phyloP scores from a whole-genome alignment of 2,888 invertebrate genomes.

The Subacronicta megacephala region DNA sequence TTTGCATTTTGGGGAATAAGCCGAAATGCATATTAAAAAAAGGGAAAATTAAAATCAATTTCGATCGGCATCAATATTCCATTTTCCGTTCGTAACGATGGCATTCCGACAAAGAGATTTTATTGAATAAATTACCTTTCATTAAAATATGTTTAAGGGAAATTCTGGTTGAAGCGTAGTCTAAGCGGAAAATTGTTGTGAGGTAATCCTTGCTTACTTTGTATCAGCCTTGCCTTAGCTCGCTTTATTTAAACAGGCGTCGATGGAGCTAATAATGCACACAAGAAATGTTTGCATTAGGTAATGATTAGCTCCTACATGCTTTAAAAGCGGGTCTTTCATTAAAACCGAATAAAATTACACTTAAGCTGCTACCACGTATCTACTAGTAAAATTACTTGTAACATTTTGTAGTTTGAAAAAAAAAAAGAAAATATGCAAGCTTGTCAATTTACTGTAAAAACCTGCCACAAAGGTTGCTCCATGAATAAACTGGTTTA shows the following conservation, averaged over 20 bases:
- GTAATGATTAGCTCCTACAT: constrained; percentile 36
- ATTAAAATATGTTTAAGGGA: constrained; percentile 77
- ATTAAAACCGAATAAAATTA: constrained; percentile 38
- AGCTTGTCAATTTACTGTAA: constrained; percentile 12
- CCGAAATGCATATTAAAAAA: constrained; percentile 64
- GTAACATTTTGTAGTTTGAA: constrained; percentile 9
- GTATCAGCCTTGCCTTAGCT: constrained; percentile 20
- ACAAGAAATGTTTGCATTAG: constrained; percentile 44
- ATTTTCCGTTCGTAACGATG: constrained; percentile 78
- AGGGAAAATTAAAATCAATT: constrained; percentile 76
- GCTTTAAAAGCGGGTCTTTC: constrained; percentile 38
- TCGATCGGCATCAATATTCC: constrained; percentile 80
- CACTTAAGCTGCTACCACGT: constrained; percentile 3
- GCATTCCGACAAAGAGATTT: constrained; percentile 81
- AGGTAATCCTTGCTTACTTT: constrained; percentile 41
- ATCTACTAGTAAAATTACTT: constrained; percentile 3
- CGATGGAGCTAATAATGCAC: constrained; percentile 46
- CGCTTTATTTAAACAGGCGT: constrained; percentile 25
- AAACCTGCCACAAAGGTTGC: constrained; percentile 27
- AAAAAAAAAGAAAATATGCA: constrained; percentile 13
- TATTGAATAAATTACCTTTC: constrained; percentile 86
- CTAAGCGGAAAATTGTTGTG: constrained; percentile 44
- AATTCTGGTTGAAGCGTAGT: constrained; percentile 46
- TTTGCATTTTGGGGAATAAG: constrained; percentile 52
- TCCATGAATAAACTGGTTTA: constrained; percentile 45